Evolutionary conservation across 1,140 invertebrate genomes (phyloP).

Genomic region (Euura saliciscinereae): DNA sequence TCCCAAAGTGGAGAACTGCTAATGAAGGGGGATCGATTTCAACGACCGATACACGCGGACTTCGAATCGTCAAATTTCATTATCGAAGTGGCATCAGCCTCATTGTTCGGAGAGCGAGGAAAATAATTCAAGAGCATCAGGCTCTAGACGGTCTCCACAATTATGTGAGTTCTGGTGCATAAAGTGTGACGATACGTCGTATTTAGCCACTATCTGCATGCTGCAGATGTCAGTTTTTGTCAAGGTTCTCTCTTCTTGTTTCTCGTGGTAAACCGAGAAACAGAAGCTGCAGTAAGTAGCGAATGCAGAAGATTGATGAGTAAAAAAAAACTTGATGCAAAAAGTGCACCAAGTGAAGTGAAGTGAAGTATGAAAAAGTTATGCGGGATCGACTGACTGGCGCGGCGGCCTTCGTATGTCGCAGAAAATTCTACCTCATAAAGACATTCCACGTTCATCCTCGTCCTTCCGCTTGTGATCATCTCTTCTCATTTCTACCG

Average conservation of each 20-base stretch:
- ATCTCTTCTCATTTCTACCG: background rate
- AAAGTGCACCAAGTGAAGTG: background rate
- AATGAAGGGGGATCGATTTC: conserved; percentile 35
- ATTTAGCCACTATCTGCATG: too few species aligned
- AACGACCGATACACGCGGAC: too few species aligned
- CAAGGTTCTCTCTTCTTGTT: too few species aligned
- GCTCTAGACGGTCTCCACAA: too few species aligned
- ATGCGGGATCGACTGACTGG: background rate
- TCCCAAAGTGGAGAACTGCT: conserved; percentile 42
- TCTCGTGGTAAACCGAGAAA: background rate
- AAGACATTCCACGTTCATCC: background rate
- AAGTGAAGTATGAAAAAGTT: background rate
- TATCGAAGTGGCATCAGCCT: too few species aligned
- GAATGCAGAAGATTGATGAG: background rate
- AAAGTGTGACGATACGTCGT: too few species aligned
- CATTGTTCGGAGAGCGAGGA: too few species aligned
- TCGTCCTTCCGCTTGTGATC: background rate
- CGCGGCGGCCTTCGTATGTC: background rate
- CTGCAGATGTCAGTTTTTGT: too few species aligned
- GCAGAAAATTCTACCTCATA: background rate
- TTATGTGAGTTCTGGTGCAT: too few species aligned
- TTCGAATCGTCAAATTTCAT: background rate
- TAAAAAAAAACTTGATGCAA: background rate
- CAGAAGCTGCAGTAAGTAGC: background rate
- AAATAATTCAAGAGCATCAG: too few species aligned